Evolutionary conservation across 2,113 vertebrate species (phyloP).

Genomic region (Sigmodon hispidus): DNA sequence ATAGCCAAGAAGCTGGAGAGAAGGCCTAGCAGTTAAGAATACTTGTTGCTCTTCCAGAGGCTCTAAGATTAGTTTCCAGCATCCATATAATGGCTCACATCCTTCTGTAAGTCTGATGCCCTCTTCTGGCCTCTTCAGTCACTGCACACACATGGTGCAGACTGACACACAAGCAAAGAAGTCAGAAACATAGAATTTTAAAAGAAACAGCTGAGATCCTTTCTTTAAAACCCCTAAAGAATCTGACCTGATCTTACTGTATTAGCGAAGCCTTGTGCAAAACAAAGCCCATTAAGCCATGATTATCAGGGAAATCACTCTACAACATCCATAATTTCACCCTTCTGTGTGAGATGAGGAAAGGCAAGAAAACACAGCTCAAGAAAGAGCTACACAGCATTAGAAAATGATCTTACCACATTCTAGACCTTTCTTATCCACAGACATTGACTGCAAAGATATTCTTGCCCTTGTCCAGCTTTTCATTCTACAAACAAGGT

Average conservation of each 20-base stretch:
- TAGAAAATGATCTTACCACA: background rate
- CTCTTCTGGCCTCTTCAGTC: background rate
- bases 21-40: background rate
- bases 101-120: background rate
- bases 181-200: background rate
- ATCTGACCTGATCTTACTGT: background rate
- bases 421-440: background rate
- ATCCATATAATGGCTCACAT: too few relatives aligned
- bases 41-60: background rate
- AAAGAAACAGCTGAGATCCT: background rate
- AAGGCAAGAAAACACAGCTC: background rate
- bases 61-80: background rate
- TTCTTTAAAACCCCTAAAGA: slow-evolving; percentile 1
- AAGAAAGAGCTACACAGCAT: background rate
- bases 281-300: background rate
- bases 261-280: background rate
- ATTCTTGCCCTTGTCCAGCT: background rate
- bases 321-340: slow-evolving; percentile 19
- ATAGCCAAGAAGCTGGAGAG: background rate
- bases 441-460: background rate
- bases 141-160: background rate
- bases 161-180: background rate
- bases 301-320: slow-evolving; percentile 9
- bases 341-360: background rate
- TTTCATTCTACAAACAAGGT: background rate